These are phyloP conservation scores for Ormyrus nitidulus DNA, from an alignment of 2,888 invertebrate genomes.

Conservation along the genomic window DNA sequence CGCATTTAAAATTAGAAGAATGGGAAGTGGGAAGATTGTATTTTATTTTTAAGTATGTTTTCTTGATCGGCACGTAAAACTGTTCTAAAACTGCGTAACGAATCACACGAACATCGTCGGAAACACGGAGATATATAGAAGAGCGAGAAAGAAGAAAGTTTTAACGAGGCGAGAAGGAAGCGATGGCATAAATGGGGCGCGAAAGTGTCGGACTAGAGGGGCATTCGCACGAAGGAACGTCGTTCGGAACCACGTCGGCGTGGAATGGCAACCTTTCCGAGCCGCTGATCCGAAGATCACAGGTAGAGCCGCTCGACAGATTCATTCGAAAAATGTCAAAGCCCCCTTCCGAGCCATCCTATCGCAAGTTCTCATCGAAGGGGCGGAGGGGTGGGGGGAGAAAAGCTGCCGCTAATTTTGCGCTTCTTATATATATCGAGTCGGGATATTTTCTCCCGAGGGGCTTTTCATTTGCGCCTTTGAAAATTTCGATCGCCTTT, in stretches of 20 bases:
- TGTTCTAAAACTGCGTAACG: too few relatives aligned
- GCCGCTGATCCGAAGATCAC: slow-evolving; percentile 51
- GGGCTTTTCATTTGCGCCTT: too few relatives aligned
- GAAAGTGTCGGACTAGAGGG: slow-evolving; percentile 21
- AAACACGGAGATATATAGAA: neutral
- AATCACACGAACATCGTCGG: too few relatives aligned
- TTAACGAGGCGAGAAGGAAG: neutral
- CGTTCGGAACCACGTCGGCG: neutral
- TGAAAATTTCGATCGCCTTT: too few relatives aligned
- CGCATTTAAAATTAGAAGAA: too few relatives aligned
- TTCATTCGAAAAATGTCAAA: slow-evolving; percentile 52
- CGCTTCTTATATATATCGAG: slow-evolving; percentile 1
- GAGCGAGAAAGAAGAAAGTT: neutral
- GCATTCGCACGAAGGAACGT: neutral
- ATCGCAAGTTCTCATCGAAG: too few relatives aligned
- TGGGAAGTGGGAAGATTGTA: too few relatives aligned
- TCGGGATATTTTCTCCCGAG: neutral
- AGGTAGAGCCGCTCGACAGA: slow-evolving; percentile 30
- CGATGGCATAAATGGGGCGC: slow-evolving; percentile 34
- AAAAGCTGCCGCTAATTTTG: too few relatives aligned
- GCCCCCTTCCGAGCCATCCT: neutral
- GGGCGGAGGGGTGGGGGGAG: too few relatives aligned
- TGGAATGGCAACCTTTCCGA: slow-evolving; percentile 47
- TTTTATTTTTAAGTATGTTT: neutral
- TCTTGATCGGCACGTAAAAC: too few relatives aligned